These are phyloP conservation scores for Takifugu flavidus DNA, from an alignment of 2,113 vertebrate species.

Conservation along the genomic window DNA sequence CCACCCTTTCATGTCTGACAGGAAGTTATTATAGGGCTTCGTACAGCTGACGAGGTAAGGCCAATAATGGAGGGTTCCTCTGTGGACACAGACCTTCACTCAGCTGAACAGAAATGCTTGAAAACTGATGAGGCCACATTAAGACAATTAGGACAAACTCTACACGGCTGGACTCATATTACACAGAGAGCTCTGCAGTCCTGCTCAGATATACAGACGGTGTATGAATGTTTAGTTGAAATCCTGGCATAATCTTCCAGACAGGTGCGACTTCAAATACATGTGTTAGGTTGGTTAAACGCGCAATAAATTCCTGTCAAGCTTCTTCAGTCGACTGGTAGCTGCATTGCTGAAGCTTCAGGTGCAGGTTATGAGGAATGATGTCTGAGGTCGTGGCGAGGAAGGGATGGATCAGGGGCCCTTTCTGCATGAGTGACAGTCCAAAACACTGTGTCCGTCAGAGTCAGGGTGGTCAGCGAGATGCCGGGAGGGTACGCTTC, in stretches of 20 bases:
- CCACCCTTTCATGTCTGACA: conserved; percentile 74
- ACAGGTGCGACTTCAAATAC: neutral
- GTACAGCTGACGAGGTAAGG: conserved; percentile 66
- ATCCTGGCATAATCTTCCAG: neutral
- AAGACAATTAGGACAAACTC: conserved; percentile 59
- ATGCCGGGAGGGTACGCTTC: conserved; percentile 37
- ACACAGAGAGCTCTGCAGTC: conserved; percentile 19
- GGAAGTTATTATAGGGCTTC: conserved; percentile 75
- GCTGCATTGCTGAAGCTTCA: conserved; percentile 24
- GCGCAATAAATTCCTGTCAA: conserved; percentile 7
- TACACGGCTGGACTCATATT: conserved; percentile 44
- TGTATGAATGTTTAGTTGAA: neutral
- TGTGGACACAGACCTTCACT: conserved; percentile 45
- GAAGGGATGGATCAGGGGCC: conserved; percentile 47
- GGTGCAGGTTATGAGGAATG: conserved; percentile 44
- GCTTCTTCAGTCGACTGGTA: conserved; percentile 6
- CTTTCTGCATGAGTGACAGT: conserved; percentile 65
- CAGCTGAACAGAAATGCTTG: conserved; percentile 32
- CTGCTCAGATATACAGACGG: neutral
- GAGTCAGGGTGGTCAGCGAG: conserved; percentile 66
- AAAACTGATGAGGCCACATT: conserved; percentile 60
- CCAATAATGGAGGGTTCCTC: conserved; percentile 40
- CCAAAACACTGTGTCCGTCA: conserved; percentile 71
- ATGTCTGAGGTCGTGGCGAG: conserved; percentile 36
- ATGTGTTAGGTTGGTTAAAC: conserved; percentile 4